Evolutionary conservation across 2,113 vertebrate species (phyloP).

Genomic region (Amblyornis subalaris): DNA sequence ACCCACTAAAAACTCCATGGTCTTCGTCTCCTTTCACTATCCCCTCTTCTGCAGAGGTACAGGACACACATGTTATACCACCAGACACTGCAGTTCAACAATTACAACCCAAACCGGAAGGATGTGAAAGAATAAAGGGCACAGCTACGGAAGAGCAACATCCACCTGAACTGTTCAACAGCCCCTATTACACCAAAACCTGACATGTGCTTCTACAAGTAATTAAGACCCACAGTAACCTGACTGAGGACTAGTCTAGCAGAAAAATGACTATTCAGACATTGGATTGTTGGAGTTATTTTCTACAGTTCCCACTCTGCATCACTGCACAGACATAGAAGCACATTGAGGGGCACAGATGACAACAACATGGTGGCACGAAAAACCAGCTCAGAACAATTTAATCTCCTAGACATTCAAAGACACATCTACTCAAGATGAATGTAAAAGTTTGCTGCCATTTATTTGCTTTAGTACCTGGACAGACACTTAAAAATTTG

Average conservation of each 20-base stretch:
- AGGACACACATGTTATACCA: neutral
- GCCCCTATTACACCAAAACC: neutral
- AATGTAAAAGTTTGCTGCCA: neutral
- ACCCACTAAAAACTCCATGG: neutral
- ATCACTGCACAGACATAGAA: neutral
- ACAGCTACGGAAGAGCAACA: neutral
- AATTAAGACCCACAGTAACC: neutral
- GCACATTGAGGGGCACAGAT: neutral
- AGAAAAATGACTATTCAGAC: neutral
- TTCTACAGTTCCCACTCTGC: neutral
- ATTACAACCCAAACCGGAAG: neutral
- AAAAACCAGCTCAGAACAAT: neutral
- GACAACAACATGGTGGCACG: neutral
- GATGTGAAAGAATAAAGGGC: neutral
- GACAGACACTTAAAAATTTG: neutral
- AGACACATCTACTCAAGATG: neutral
- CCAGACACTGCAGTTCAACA: neutral
- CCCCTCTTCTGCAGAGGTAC: neutral
- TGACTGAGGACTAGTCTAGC: neutral
- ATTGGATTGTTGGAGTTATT: neutral
- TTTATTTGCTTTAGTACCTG: neutral
- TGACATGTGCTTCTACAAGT: fast-evolving
- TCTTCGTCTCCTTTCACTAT: neutral
- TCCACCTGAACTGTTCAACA: neutral
- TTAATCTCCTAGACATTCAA: neutral